These are phyloP conservation scores for Bufo bufo DNA, from an alignment of 2,113 vertebrate species.

Conservation along the genomic window DNA sequence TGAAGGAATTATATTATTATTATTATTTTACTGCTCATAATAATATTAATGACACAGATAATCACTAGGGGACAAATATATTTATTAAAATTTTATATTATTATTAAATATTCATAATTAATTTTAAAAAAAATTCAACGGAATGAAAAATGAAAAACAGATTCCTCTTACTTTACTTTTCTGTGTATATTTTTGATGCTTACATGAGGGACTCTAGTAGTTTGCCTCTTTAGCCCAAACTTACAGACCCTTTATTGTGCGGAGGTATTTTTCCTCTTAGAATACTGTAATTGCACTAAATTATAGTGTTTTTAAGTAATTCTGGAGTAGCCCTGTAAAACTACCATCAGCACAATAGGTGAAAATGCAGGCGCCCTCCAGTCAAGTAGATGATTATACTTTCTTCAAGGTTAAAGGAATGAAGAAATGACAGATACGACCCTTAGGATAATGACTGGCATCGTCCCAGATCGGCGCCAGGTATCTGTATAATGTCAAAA, in stretches of 20 bases:
- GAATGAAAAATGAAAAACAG: too few relatives aligned
- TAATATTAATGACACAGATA: too few relatives aligned
- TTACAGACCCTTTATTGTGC: slow-evolving; percentile 2
- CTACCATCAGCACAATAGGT: slow-evolving; percentile 59
- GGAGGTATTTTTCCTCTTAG: slow-evolving; percentile 54
- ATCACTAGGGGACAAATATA: too few relatives aligned
- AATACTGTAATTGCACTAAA: slow-evolving; percentile 46
- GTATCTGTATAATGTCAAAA: not conserved
- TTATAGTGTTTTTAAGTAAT: slow-evolving; percentile 51
- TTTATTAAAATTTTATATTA: too few relatives aligned
- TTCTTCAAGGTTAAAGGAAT: slow-evolving; percentile 52
- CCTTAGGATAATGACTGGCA: slow-evolving; percentile 36
- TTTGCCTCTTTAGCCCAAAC: not conserved
- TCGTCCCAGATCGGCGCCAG: not conserved
- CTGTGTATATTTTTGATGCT: too few relatives aligned
- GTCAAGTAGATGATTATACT: slow-evolving; percentile 42
- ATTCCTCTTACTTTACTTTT: too few relatives aligned
- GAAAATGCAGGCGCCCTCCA: slow-evolving; percentile 15
- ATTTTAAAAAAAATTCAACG: too few relatives aligned
- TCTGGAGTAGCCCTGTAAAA: slow-evolving; percentile 48
- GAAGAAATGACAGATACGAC: slow-evolving; percentile 9
- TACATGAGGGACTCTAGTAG: too few relatives aligned
- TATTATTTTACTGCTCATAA: too few relatives aligned
- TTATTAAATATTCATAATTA: too few relatives aligned
- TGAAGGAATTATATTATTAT: too few relatives aligned